Conservation (phyloP, 2,888 invertebrate species). For the Branchellion lobata region DNA sequence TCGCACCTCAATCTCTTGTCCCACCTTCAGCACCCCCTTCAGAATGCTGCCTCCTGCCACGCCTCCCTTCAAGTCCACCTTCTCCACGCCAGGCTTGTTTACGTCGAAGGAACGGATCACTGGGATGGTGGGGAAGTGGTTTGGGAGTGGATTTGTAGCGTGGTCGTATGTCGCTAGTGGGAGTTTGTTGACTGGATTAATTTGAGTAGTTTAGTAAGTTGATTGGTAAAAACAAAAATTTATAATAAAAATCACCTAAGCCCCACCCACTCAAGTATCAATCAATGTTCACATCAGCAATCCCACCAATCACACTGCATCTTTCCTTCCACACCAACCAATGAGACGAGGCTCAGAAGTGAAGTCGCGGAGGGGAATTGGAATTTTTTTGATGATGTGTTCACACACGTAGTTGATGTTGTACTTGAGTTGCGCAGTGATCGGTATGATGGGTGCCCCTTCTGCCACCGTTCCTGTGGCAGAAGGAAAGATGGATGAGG, state of each 20-base stretch:
- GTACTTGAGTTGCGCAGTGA: conserved; percentile 97
- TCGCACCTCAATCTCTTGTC: conserved; percentile 97
- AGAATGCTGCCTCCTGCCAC: conserved; percentile 98
- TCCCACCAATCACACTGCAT: no score
- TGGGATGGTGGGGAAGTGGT: conserved; percentile 48
- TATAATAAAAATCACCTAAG: no score
- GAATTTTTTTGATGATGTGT: conserved; percentile 96
- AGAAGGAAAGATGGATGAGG: conserved; percentile 37
- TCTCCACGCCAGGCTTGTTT: conserved; percentile 98
- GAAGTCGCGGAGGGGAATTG: conserved; percentile 91
- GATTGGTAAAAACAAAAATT: no score
- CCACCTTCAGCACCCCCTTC: conserved; percentile 88
- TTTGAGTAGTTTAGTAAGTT: no score
- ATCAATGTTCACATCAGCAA: no score
- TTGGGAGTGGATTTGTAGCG: background rate
- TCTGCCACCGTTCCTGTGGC: conserved; percentile 90
- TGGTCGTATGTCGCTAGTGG: background rate
- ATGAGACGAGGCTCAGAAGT: conserved; percentile 91
- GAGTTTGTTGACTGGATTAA: no score
- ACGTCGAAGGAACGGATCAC: conserved; percentile 88
- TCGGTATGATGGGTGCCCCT: conserved; percentile 95
- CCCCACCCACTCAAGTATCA: no score
- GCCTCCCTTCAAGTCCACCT: conserved; percentile 93
- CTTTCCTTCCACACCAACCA: no score
- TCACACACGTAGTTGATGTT: conserved; percentile 99